phyloP scores from a whole-genome alignment of 2,113 vertebrate species.

The Jacana jacana region DNA sequence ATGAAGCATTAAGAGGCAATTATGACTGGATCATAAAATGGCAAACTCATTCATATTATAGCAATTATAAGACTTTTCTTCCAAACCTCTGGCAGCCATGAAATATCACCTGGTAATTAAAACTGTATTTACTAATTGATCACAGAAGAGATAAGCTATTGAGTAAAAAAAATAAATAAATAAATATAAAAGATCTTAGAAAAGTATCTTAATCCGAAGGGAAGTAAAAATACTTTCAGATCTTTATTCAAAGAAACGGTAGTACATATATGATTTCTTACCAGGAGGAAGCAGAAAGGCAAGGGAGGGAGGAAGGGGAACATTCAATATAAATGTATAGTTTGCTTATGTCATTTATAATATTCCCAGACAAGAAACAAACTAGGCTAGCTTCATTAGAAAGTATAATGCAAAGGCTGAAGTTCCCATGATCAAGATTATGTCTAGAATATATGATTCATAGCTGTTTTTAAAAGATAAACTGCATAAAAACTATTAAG shows the following conservation, averaged over 20 bases:
- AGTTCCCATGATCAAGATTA: constrained; percentile 23
- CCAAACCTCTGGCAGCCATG: background rate
- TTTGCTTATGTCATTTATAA: constrained; percentile 14
- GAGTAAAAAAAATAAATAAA: background rate
- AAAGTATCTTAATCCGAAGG: background rate
- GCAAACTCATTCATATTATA: background rate
- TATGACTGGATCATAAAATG: background rate
- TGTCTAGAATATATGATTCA: constrained; percentile 48
- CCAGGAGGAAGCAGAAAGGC: background rate
- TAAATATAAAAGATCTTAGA: background rate
- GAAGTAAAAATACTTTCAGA: background rate
- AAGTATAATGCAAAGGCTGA: constrained; percentile 46
- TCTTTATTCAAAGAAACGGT: background rate
- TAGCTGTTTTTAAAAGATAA: constrained; percentile 46
- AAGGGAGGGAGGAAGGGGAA: background rate
- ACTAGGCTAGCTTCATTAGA: constrained; percentile 32
- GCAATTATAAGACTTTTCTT: background rate
- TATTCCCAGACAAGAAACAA: constrained; percentile 14
- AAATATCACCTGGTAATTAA: constrained; percentile 3
- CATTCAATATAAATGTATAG: background rate
- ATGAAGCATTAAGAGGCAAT: background rate
- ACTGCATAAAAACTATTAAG: constrained; percentile 49
- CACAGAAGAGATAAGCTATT: background rate
- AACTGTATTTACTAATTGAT: background rate
- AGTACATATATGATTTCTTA: background rate